Base-by-base conservation (phyloP, 2,797 vertebrate genomes). In the Selene dorsalis region DNA sequence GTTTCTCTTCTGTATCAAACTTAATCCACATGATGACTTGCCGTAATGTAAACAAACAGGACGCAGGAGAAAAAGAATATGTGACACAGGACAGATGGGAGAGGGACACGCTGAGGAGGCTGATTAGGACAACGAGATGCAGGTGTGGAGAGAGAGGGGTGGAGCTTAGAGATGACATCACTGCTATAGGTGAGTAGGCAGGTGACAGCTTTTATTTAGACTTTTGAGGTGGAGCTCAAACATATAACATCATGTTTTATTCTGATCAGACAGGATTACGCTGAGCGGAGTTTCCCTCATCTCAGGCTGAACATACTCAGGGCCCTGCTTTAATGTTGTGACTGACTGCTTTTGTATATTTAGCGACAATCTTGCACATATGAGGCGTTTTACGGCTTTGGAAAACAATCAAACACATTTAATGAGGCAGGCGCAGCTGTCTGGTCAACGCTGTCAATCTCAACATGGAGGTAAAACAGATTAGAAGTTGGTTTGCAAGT, bases 161-260 rank as follows among this genome's bases (percentile, higher is more conserved):
- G 24, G 43, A 38, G 53, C 10, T 67, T 41, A 80, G 4, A 16
- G 50, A 13, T 52, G 50, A 52, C n/a, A 50, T n/a, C 48, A 52
- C n/a, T 52, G n/a, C 39, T 41, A 35, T 35, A 35, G 32, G 32
- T 35, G 9, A 35, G 32, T 9, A 35, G 32, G 32, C 32, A 35
- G 32, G 32, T 6, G 8, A 9, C 32, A 35, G 32, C 32, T 41
- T 41, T 41, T 41, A 41, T 41, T 13, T 11, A 39, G 38, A 39
- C 38, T 39, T 39, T 32, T 32, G 30, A 32, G 30, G 30, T 35
- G 32, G 32, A 35, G 32, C 32, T 35, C 32, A 35, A 35, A 35
- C 32, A 7, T 35, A 7, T 7, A 35, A 35, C 32, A 35, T 35
- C 7, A 35, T 35, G 32, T 35, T 35, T 35, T 35, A 35, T 35